Evolutionary conservation across 2,113 vertebrate genomes (phyloP).

Genomic region (Dissostichus mawsoni): DNA sequence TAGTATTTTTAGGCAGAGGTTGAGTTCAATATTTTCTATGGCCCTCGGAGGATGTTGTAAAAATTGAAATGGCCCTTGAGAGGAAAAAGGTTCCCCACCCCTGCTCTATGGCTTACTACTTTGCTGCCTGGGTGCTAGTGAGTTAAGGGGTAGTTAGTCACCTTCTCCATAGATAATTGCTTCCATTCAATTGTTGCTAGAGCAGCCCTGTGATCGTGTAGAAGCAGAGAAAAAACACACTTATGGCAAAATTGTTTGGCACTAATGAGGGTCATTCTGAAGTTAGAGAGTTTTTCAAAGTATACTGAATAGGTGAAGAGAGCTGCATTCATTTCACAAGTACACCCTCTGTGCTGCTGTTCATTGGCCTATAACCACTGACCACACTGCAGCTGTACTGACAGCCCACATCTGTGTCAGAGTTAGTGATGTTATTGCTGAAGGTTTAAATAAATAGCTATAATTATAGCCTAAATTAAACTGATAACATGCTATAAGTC

Average conservation of each 20-base stretch:
- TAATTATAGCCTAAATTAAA: constrained; percentile 46
- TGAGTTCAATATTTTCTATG: too few relatives aligned
- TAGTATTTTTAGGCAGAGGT: too few relatives aligned
- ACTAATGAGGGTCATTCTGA: constrained; percentile 70
- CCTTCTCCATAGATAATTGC: constrained; percentile 72
- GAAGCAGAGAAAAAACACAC: constrained; percentile 50
- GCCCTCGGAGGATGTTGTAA: too few relatives aligned
- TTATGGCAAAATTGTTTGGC: constrained; percentile 65
- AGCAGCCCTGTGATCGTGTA: constrained; percentile 64
- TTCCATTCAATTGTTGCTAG: constrained; percentile 63
- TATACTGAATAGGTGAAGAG: constrained; percentile 42
- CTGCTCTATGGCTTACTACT: constrained; percentile 15
- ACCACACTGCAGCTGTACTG: constrained; percentile 6
- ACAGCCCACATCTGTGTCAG: constrained; percentile 7
- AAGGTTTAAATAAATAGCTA: constrained; percentile 8
- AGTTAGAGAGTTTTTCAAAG: constrained; percentile 50
- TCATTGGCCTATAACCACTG: constrained; percentile 32
- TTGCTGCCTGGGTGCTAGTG: constrained; percentile 51
- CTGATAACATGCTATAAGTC: constrained; percentile 1
- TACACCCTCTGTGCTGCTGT: constrained; percentile 16
- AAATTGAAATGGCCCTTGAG: too few relatives aligned
- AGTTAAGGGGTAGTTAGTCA: constrained; percentile 67
- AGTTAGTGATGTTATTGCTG: neutral
- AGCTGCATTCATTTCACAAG: constrained; percentile 46
- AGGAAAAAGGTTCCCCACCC: too few relatives aligned